Percentiles rank a stretch among this genome's conserved stretches.
Evolutionary conservation across 2,888 invertebrate species (phyloP).

Genomic region (Acleris sparsana): DNA sequence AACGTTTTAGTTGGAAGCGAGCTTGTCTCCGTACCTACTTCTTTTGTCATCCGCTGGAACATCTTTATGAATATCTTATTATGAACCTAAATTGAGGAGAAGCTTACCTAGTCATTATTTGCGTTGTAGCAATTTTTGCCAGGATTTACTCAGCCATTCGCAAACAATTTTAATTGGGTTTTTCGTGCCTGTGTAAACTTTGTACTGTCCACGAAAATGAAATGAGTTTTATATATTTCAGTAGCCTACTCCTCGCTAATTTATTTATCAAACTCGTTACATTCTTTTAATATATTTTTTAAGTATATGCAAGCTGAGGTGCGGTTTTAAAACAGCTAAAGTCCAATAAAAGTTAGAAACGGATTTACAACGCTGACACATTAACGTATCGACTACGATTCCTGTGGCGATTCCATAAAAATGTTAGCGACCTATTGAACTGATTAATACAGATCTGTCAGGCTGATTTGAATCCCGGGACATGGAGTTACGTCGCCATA

Average conservation of each 20-base stretch:
- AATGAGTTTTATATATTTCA: conserved; percentile 52
- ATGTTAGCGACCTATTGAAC: not conserved
- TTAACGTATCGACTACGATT: too few species aligned
- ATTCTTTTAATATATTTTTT: not conserved
- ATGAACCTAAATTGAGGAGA: conserved; percentile 73
- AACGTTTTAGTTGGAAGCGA: conserved; percentile 62
- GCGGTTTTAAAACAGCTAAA: too few species aligned
- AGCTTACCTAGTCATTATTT: conserved; percentile 76
- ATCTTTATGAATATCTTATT: conserved; percentile 80
- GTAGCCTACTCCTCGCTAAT: conserved; percentile 25
- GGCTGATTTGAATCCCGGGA: conserved; percentile 59
- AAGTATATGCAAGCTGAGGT: not conserved
- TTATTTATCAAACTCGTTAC: conserved; percentile 8
- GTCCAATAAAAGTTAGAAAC: too few species aligned
- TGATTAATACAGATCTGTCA: conserved; percentile 34
- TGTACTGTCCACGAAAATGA: conserved; percentile 61
- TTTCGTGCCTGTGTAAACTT: conserved; percentile 70
- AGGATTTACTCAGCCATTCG: conserved; percentile 72
- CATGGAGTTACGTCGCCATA: conserved; percentile 54
- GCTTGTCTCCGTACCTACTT: conserved; percentile 50
- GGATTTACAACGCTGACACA: too few species aligned
- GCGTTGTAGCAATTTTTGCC: conserved; percentile 69
- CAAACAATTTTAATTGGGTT: conserved; percentile 81
- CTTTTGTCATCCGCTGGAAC: conserved; percentile 66
- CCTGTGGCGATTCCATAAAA: too few species aligned